Percentiles rank a stretch among this genome's conserved stretches.
Evolutionary conservation across 2,113 vertebrate species (phyloP).

Genomic region (Saguinus imperator): DNA sequence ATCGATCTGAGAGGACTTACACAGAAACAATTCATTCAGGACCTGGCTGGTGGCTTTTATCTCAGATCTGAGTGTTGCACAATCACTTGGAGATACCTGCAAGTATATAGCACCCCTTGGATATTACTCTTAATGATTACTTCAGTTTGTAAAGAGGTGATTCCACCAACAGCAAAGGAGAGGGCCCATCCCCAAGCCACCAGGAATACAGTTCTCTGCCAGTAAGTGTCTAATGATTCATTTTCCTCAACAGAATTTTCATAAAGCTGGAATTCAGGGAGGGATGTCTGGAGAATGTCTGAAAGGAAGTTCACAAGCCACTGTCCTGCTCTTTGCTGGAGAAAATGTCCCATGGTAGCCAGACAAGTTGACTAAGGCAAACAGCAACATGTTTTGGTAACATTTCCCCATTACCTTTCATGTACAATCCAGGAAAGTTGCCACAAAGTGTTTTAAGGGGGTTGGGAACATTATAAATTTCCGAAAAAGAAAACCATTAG

Average conservation of each 20-base stretch:
- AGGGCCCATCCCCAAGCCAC: background rate
- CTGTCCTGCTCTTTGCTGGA: constrained; percentile 29
- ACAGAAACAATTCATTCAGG: background rate
- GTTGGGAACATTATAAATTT: background rate
- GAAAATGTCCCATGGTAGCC: background rate
- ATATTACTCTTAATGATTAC: background rate
- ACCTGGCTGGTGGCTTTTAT: background rate
- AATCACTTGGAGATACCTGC: background rate
- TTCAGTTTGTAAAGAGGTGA: constrained; percentile 15
- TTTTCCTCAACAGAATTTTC: constrained; percentile 76
- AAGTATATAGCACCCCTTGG: background rate
- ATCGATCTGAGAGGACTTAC: background rate
- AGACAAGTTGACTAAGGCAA: constrained; percentile 50
- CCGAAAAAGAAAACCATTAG: background rate
- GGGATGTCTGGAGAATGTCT: constrained; percentile 70
- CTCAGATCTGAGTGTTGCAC: background rate
- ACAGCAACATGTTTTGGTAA: constrained; percentile 26
- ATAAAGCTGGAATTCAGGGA: constrained; percentile 67
- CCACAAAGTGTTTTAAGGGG: constrained; percentile 28
- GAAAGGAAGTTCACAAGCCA: constrained; percentile 65
- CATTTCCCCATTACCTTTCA: background rate
- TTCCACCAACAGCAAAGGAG: background rate
- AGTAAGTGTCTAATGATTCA: constrained; percentile 74
- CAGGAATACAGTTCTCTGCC: constrained; percentile 44
- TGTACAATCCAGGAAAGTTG: background rate